Base-by-base conservation (phyloP, 2,797 vertebrate species). In the Adelosebastes latens region DNA sequence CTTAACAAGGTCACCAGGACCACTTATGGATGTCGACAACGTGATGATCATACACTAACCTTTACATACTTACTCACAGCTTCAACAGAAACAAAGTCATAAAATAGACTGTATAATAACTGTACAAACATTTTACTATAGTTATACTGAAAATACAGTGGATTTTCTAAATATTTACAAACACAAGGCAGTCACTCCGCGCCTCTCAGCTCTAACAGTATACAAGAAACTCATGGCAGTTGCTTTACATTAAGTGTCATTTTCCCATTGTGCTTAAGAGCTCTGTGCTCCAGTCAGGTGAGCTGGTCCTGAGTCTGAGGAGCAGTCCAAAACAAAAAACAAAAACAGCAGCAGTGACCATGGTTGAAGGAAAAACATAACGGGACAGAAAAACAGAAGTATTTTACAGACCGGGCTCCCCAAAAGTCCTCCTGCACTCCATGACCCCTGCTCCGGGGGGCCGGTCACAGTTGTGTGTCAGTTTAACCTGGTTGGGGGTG, bases 381-480 rank as follows among this genome's bases (percentile, higher is more conserved):
- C 7, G 22, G 61, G 53, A 58, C 8, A 62, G 22, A 77, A 27
- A 4, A 32, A 46, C 56, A 59, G 53, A 64, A 32, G 6, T 71
- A 22, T 73, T 83, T 96, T 94, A 99, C 93, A 99, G 96, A 89
- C 96, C 96, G 0, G 96, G 97, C 79, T 98, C 96, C 90, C 97
- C 97, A 86, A 99, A 99, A 34, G 96, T 98, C 94, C 96, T 98
- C 5, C 98, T 96, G 91, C 99, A 99, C 88, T 99, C 98, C 97
- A 97, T 98, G 91, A 99, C 98, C 25, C 98, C 98, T 0, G 97
- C 96, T 65, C 98, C 98, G 0, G 99, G 98, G 0, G 99, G 98
- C 2, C 98, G 95, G 72, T 99, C 99, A 75, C 98, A 99, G 89
- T 99, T 99, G 78, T 99, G 98, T n/a, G 98, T 99, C 84, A 96